These are phyloP conservation scores for Cnemophilus loriae DNA, from an alignment of 2,113 vertebrate genomes.

Conservation along the genomic window DNA sequence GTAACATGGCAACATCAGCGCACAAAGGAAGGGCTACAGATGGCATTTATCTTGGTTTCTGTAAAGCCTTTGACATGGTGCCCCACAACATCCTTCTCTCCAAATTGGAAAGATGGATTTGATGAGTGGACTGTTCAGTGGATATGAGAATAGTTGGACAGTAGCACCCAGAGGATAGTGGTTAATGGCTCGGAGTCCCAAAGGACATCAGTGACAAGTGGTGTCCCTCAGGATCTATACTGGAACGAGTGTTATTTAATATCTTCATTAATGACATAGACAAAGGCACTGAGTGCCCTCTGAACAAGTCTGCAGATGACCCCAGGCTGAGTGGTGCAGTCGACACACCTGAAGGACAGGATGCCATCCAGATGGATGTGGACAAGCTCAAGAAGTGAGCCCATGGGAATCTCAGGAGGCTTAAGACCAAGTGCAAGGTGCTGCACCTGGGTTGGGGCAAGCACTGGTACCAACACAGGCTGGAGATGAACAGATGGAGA, in stretches of 20 bases:
- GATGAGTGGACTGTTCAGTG: background rate
- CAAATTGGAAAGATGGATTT: background rate
- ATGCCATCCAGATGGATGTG: background rate
- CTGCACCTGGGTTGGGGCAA: background rate
- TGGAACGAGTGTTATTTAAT: background rate
- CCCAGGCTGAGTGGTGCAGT: background rate
- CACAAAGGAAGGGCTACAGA: background rate
- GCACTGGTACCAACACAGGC: fast-evolving
- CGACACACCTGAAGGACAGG: background rate
- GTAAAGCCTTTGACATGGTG: background rate
- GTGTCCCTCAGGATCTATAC: too few relatives aligned
- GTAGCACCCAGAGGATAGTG: background rate
- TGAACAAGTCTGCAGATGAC: background rate
- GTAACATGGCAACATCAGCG: background rate
- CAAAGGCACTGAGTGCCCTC: background rate
- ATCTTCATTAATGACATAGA: background rate
- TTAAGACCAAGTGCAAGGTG: background rate
- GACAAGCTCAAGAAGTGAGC: background rate
- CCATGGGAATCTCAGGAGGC: background rate
- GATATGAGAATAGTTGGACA: background rate
- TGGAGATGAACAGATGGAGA: background rate
- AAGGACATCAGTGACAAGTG: background rate
- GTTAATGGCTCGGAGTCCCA: background rate
- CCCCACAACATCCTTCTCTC: background rate
- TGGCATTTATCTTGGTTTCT: background rate